Percentiles rank a stretch among this genome's conserved stretches.
phyloP scores from a whole-genome alignment of 2,797 vertebrate genomes.

The Crenuchus spilurus region DNA sequence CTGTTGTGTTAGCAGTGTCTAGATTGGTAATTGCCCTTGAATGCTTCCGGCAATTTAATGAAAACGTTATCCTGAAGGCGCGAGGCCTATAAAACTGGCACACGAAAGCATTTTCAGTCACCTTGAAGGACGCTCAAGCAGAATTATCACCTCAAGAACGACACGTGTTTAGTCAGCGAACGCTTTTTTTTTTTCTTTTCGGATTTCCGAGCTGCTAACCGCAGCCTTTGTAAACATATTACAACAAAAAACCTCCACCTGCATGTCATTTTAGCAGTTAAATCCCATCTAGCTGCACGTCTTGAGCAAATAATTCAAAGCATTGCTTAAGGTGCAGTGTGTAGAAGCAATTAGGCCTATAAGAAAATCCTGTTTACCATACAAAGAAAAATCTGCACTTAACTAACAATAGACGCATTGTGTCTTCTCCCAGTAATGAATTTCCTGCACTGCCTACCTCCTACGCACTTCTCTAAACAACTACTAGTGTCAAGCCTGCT shows the following conservation, averaged over 20 bases:
- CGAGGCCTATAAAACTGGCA: slow-evolving; percentile 31
- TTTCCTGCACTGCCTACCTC: background rate
- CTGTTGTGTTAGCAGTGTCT: slow-evolving; percentile 48
- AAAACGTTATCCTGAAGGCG: slow-evolving; percentile 41
- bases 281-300: background rate
- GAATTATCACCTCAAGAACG: slow-evolving; percentile 1
- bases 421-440: background rate
- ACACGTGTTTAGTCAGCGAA: slow-evolving; percentile 10
- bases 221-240: background rate
- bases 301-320: background rate
- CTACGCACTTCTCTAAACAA: background rate
- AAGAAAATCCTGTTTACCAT: background rate
- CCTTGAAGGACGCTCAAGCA: slow-evolving; percentile 6
- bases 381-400: background rate
- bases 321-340: background rate
- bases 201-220: background rate
- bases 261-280: background rate
- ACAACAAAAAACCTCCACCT: background rate
- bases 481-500: background rate
- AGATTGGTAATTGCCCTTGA: slow-evolving; percentile 53
- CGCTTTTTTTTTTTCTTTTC: slow-evolving; percentile 1
- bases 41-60: slow-evolving; percentile 47
- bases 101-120: slow-evolving; percentile 36
- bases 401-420: background rate
- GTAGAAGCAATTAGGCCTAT: background rate